Evolutionary conservation across 2,113 vertebrate genomes (phyloP).

Genomic region (Tachuris rubrigastra): DNA sequence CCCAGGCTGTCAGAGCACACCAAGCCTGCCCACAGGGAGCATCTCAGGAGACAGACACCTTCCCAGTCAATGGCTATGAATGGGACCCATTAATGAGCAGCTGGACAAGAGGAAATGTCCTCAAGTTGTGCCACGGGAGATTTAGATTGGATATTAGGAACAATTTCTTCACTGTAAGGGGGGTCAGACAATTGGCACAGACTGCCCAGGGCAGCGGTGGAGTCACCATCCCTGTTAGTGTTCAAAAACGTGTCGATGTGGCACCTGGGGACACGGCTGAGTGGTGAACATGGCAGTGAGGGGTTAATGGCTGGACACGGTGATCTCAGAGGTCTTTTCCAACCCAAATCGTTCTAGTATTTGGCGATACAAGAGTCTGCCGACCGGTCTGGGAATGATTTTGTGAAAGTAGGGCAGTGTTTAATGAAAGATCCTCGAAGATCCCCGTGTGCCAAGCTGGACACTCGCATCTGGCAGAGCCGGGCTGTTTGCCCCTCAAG

Average conservation of each 20-base stretch:
- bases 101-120: not conserved
- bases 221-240: not conserved
- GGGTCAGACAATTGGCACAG: not conserved
- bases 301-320: not conserved
- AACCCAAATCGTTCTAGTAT: not conserved
- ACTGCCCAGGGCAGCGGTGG: not conserved
- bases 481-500: not conserved
- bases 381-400: not conserved
- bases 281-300: not conserved
- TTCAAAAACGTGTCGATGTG: not conserved
- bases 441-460: not conserved
- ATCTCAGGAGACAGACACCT: not conserved
- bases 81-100: not conserved
- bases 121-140: not conserved
- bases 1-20: not conserved
- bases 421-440: not conserved
- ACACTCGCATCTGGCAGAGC: rapidly evolving
- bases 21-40: rapidly evolving
- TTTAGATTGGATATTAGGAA: not conserved
- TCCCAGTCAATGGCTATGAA: not conserved
- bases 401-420: rapidly evolving
- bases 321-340: not conserved
- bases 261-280: not conserved
- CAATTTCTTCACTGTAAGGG: not conserved
- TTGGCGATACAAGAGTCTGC: rapidly evolving